Evolutionary conservation across 2,113 vertebrate genomes (phyloP).

Genomic region (Nansenia antarctica): DNA sequence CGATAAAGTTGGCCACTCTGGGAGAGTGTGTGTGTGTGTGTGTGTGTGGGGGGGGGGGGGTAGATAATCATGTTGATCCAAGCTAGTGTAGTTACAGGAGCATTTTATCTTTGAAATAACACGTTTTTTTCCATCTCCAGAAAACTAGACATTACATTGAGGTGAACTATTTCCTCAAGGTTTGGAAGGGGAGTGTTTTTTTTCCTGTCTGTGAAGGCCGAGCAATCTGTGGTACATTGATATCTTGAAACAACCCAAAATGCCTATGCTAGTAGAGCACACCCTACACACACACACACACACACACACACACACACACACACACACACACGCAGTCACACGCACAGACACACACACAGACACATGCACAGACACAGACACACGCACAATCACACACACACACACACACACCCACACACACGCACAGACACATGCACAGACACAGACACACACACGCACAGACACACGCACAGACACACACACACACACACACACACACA

Average conservation of each 20-base stretch:
- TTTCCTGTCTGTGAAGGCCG: conserved; percentile 9
- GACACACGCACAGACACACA: conserved; percentile 5
- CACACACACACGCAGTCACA: neutral
- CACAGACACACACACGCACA: conserved; percentile 4
- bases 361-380: conserved; percentile 15
- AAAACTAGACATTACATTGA: conserved; percentile 56
- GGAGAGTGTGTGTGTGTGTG: no score
- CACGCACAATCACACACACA: conserved; percentile 2
- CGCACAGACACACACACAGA: no score
- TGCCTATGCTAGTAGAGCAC: conserved; percentile 16
- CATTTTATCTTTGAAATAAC: conserved; percentile 19
- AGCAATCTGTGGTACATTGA: neutral
- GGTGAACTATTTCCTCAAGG: conserved; percentile 25
- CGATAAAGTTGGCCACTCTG: no score
- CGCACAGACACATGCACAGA: conserved; percentile 13
- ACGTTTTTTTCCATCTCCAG: conserved; percentile 20
- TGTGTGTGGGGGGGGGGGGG: no score
- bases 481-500: conserved; percentile 11
- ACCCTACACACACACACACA: conserved; percentile 18
- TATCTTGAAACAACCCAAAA: conserved; percentile 31
- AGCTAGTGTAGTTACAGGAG: neutral
- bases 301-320: conserved; percentile 12
- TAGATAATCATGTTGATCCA: neutral
- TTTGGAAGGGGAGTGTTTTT: conserved; percentile 35
- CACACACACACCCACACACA: conserved; percentile 1